Evolutionary conservation across 1,140 invertebrate genomes (phyloP).

Genomic region (Halictus rubicundus): DNA sequence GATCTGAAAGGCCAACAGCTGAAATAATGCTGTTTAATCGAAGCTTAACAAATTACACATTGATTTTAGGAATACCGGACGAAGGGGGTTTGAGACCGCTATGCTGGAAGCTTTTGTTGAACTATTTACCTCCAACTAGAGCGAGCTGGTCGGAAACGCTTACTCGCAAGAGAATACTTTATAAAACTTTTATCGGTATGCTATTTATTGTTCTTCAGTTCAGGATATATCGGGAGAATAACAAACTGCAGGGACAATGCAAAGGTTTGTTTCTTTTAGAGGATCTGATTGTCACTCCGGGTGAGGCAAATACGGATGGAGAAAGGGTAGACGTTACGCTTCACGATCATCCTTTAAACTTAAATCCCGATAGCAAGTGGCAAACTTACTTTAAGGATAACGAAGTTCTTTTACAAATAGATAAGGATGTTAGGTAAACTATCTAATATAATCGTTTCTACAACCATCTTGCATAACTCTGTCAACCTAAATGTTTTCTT

Average conservation of each 20-base stretch:
- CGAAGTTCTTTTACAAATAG: conserved; percentile 97
- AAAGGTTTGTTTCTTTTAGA: conserved; percentile 80
- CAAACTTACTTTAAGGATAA: conserved; percentile 97
- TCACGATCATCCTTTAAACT: conserved; percentile 94
- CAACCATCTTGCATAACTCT: not conserved
- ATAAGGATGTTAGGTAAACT: conserved; percentile 94
- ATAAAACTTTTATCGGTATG: conserved; percentile 91
- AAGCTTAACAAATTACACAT: conserved; percentile 3
- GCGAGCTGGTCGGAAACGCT: conserved; percentile 85
- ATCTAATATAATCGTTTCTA: not conserved
- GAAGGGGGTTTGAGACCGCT: conserved; percentile 87
- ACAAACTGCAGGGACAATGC: not conserved
- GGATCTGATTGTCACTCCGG: conserved; percentile 91
- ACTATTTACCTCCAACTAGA: conserved; percentile 88
- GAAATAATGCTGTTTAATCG: not conserved
- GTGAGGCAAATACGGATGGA: conserved; percentile 80
- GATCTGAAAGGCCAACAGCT: not conserved
- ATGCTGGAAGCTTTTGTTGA: conserved; percentile 91
- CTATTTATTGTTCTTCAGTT: not conserved
- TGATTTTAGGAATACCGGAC: conserved; percentile 88
- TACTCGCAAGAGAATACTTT: conserved; percentile 86
- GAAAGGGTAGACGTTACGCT: conserved; percentile 82
- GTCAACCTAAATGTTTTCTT: not conserved
- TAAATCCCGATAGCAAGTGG: conserved; percentile 96
- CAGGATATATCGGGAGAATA: not conserved